Conservation (phyloP, 2,797 vertebrate genomes). For the Harpagifer antarcticus region DNA sequence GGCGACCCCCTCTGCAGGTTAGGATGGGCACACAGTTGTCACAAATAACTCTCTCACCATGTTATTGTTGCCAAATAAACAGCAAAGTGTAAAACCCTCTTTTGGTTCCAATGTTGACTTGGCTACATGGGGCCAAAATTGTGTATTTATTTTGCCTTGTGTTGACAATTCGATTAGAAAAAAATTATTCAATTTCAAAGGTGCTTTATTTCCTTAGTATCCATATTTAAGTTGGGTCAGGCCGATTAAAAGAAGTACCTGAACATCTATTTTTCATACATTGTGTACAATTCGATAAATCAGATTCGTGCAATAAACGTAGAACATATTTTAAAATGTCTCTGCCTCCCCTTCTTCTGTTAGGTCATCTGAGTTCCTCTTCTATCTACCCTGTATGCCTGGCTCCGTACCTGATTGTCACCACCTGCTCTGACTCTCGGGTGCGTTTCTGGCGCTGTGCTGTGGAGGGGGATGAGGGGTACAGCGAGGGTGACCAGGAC, state of each 20-base stretch:
- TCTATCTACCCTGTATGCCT: conserved; percentile 99
- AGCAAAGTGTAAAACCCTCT: background rate
- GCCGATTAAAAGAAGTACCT: background rate
- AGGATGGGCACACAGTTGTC: conserved; percentile 6
- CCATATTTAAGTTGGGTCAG: background rate
- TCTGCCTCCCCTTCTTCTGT: background rate
- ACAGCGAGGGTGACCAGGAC: conserved; percentile 76
- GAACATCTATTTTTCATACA: background rate
- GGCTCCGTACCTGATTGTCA: conserved; percentile 96
- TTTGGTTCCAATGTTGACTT: background rate
- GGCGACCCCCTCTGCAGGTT: conserved; percentile 98
- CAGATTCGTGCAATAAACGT: background rate
- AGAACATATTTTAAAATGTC: background rate
- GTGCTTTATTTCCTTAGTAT: background rate
- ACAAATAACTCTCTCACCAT: conserved; percentile 4
- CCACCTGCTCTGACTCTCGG: conserved; percentile 94
- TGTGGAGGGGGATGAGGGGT: conserved; percentile 81
- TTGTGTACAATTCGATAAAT: background rate
- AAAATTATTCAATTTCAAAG: background rate
- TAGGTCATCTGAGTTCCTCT: conserved; percentile 98
- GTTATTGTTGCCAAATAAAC: conserved; percentile 8
- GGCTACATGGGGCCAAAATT: background rate
- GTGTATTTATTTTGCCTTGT: background rate
- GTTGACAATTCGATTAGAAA: background rate
- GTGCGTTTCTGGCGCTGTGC: conserved; percentile 96